Base-by-base conservation (phyloP, 2,113 vertebrate species). In the Nerophis ophidion region DNA sequence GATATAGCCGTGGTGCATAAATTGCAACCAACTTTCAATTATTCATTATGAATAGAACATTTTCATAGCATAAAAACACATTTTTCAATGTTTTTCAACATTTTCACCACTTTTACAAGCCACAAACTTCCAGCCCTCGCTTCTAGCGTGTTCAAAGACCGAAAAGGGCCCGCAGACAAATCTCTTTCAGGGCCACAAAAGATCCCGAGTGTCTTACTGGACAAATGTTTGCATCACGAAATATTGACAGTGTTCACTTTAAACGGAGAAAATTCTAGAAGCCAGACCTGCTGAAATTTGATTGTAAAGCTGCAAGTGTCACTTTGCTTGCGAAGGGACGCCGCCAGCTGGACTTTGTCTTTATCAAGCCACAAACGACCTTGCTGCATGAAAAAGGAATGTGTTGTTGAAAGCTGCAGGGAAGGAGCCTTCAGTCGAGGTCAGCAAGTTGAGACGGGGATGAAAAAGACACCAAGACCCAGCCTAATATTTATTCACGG, bases 291-390 rank as follows among this genome's bases (percentile, higher is more conserved):
- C 15, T 15, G 14, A 35, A 33, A 35, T 8, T 15, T 6, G 14
- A 5, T 26, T 26, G 19, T 26, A 3, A 26, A 42, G 9, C 40
- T 42, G 12, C 2, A 9, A 42, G 12, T 11, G 9, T 42, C 40
- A 42, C 14, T 38, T 44, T 57, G 6, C 35, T 35, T 19, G 16
- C 38, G n/a, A n/a, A 1, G 17, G 5, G 38, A n/a, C n/a, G 40
- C 56, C 56, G 12, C 26, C 45, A 16, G 56, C 42, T 45, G 33
- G 13, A 57, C 40, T 42, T 57, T 57, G 56, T 45, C 16, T 33
- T 46, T n/a, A 59, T 47, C 73, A 71, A 75, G 73, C 77, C 78
- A 84, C 72, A 75, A 77, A 83, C 73, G 78, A 84, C 80, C 83
- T 81, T 70, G 65, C 68, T 63, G 65, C 72, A 72, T 75, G 80